Evolutionary conservation across 1,140 invertebrate genomes (phyloP), one percentile per base, ranked within the genome.

Genomic region (Drosophila rhopaloa): DNA sequence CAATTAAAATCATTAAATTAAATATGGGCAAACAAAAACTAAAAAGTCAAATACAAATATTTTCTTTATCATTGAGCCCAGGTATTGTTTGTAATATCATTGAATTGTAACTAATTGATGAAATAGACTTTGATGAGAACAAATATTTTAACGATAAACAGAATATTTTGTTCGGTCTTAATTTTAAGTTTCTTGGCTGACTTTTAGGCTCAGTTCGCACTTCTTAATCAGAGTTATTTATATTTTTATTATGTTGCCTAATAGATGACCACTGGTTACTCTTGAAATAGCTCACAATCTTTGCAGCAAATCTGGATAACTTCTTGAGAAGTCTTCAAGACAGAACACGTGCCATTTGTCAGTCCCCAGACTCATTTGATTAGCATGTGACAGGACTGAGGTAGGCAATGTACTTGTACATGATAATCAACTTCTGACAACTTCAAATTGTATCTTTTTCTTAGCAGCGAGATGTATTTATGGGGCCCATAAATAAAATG

Each of bases 401-500:
- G 50, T 16, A 14, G 50, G 27, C 48, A 54, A 24, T 48, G 65
- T 71, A 58, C 50, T 67, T n/a, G 50, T 53, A 73, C 53, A 71
- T 60, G 72, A 76, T 80, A 84, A 84, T 84, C 81, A 84, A 58
- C 68, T 70, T 70, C n/a, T 48, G 27, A 51, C 43, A 19, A 38
- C 67, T 58, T 72, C 68, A 58, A 68, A 70, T 43, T 72, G 68
- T 72, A 50, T 58, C 68, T 71, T 48, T 71, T 71, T 38, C 44
- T n/a, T 47, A 51, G 29, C 67, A 63, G 60, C 60, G 40, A 84
- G 51, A 85, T 85, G 66, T 85, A 80, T 85, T 85, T 85, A 85
- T 85, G 83, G 75, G 75, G 78, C 56, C 58, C 81, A 85, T 85
- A 85, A 85, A 85, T 85, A 85, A 81, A 81, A 59, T 75, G 59